phyloP scores from a whole-genome alignment of 2,888 invertebrate genomes.

The Electrophaes corylata region DNA sequence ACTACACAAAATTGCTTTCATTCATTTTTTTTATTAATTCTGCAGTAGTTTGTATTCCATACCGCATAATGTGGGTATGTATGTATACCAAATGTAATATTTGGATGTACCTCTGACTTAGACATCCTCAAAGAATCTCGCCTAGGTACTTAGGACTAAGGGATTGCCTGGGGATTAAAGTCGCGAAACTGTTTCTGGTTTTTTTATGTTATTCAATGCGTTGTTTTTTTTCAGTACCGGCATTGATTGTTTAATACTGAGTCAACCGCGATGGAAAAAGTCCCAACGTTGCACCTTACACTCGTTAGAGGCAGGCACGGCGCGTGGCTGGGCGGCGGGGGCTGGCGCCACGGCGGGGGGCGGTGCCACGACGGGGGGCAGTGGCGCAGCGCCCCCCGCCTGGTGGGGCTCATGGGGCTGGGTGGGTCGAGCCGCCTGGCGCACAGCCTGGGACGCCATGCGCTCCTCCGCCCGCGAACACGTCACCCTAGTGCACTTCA shows the following conservation, averaged over 20 bases:
- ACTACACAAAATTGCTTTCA: no score
- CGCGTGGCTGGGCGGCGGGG: constrained; percentile 88
- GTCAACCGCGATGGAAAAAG: constrained; percentile 93
- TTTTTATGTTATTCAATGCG: no score
- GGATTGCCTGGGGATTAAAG: no score
- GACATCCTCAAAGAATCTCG: no score
- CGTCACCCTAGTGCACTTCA: constrained; percentile 94
- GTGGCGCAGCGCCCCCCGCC: constrained; percentile 86
- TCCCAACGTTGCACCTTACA: constrained; percentile 95
- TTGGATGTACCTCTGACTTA: no score
- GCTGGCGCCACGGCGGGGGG: constrained; percentile 81
- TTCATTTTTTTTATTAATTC: no score
- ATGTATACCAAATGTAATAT: no score
- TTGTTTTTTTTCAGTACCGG: constrained; percentile 82
- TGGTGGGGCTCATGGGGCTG: constrained; percentile 90
- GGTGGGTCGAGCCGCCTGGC: constrained; percentile 87
- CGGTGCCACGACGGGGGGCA: constrained; percentile 75
- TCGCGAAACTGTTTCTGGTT: no score
- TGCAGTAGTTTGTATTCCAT: no score
- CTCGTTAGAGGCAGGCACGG: constrained; percentile 94
- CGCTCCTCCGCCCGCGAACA: constrained; percentile 91
- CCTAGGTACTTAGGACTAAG: no score
- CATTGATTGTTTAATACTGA: constrained; percentile 90
- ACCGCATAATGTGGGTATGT: no score
- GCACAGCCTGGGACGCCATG: constrained; percentile 94